Evolutionary conservation across 2,797 vertebrate species (phyloP).

Genomic region (Lindbergichthys nudifrons): DNA sequence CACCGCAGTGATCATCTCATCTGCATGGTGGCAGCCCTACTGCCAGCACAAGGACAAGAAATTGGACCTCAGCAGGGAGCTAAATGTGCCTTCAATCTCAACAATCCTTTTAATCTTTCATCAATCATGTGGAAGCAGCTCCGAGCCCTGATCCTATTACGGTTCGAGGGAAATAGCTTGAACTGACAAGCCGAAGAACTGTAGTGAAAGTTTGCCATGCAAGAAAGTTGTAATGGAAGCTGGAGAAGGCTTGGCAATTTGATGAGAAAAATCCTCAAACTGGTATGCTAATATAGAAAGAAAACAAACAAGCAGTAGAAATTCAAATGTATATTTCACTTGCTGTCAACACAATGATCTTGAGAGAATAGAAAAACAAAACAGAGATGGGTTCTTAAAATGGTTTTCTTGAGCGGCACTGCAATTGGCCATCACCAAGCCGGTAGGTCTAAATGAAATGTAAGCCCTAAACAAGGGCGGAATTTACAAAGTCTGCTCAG

Average conservation of each 20-base stretch:
- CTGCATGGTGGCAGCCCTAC: slow-evolving; percentile 78
- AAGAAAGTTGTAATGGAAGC: slow-evolving; percentile 70
- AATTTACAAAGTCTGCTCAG: slow-evolving; percentile 35
- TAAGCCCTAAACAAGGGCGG: slow-evolving; percentile 34
- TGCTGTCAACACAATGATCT: slow-evolving; percentile 46
- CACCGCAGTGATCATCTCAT: slow-evolving; percentile 77
- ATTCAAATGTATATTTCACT: slow-evolving; percentile 60
- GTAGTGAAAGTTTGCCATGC: slow-evolving; percentile 72
- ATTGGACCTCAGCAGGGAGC: slow-evolving; percentile 81
- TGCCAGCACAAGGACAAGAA: slow-evolving; percentile 73
- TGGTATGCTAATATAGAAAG: slow-evolving; percentile 60
- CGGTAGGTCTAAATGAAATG: slow-evolving; percentile 43
- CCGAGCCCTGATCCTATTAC: slow-evolving; percentile 83
- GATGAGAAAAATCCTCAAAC: slow-evolving; percentile 63
- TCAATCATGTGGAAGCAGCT: slow-evolving; percentile 84
- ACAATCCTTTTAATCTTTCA: slow-evolving; percentile 90
- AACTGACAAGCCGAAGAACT: slow-evolving; percentile 76
- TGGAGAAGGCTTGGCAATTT: slow-evolving; percentile 66
- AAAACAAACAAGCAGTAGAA: slow-evolving; percentile 71
- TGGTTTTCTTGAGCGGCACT: slow-evolving; percentile 41
- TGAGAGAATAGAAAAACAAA: slow-evolving; percentile 34
- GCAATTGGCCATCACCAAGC: slow-evolving; percentile 40
- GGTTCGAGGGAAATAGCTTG: slow-evolving; percentile 75
- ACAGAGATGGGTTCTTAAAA: slow-evolving; percentile 32
- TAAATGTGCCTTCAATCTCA: slow-evolving; percentile 86